Conservation (phyloP, 1,140 invertebrate genomes). For the Drosophila burlai region DNA sequence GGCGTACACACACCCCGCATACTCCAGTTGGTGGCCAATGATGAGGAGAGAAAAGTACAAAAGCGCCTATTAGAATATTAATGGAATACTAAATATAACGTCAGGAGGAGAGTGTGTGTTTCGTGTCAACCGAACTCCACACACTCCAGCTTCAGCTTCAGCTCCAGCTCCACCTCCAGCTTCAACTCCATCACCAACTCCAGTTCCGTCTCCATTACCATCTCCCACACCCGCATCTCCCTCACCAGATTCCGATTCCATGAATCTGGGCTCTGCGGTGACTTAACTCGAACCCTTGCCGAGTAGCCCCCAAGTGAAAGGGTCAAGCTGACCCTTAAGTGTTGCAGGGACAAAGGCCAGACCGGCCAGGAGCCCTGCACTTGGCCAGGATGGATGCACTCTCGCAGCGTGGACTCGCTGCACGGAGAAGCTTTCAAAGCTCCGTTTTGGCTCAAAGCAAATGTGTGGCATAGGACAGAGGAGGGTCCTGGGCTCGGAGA, state of each 20-base stretch:
- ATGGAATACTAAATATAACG: slow-evolving; percentile 82
- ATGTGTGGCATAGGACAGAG: background rate
- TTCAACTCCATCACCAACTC: too few relatives aligned
- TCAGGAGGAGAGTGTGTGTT: slow-evolving; percentile 7
- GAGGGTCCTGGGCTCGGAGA: slow-evolving; percentile 42
- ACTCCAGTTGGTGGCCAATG: slow-evolving; percentile 40
- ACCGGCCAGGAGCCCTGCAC: background rate
- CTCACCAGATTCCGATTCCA: background rate
- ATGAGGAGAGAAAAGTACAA: slow-evolving; percentile 77
- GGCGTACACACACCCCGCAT: slow-evolving; percentile 1
- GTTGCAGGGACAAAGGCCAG: slow-evolving; percentile 2
- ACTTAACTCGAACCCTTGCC: slow-evolving; percentile 10
- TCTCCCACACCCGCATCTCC: background rate
- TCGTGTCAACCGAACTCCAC: background rate
- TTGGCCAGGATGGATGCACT: background rate
- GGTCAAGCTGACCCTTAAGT: slow-evolving; percentile 1
- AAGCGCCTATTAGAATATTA: slow-evolving; percentile 84
- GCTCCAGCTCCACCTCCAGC: background rate
- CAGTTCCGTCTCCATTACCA: background rate
- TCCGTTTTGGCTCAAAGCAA: slow-evolving; percentile 46
- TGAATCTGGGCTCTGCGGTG: background rate
- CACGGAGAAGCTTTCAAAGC: slow-evolving; percentile 33
- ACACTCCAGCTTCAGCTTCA: background rate
- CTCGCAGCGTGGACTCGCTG: background rate
- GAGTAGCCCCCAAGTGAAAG: background rate